Percentiles rank a stretch among this genome's conserved stretches.
Conservation (phyloP, 1,140 invertebrate genomes). For the Drosophila rhopaloa region DNA sequence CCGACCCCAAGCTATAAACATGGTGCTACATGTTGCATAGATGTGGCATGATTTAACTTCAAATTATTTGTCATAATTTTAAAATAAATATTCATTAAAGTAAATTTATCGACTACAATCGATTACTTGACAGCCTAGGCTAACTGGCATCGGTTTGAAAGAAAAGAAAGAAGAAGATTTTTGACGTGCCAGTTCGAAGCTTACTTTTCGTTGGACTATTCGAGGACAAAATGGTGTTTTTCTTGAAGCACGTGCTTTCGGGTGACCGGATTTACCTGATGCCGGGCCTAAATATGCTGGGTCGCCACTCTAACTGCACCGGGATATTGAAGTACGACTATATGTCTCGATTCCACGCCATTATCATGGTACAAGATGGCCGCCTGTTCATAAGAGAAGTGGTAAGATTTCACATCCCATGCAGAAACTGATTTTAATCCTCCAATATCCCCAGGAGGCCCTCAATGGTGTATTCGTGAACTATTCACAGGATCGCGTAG, state of each 20-base stretch:
- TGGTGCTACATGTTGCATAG: no score
- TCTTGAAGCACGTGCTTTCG: neutral
- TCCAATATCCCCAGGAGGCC: neutral
- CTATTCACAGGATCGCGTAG: slow-evolving; percentile 6
- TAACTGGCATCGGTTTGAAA: neutral
- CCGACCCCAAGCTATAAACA: no score
- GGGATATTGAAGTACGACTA: neutral
- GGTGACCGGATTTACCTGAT: neutral
- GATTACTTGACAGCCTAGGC: neutral
- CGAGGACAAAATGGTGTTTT: neutral
- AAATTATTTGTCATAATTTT: no score
- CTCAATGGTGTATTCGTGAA: neutral
- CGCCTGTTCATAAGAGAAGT: neutral
- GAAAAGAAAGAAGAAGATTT: neutral
- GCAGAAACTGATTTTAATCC: neutral
- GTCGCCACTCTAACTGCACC: neutral
- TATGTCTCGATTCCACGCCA: slow-evolving; percentile 2
- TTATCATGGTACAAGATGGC: neutral
- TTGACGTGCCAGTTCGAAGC: neutral
- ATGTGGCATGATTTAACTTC: no score
- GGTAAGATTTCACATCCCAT: neutral
- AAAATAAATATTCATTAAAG: no score
- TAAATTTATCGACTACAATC: neutral
- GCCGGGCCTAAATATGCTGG: neutral
- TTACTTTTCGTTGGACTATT: neutral